Base-by-base conservation (phyloP, 2,888 invertebrate species). In the Esperia sulphurella region DNA sequence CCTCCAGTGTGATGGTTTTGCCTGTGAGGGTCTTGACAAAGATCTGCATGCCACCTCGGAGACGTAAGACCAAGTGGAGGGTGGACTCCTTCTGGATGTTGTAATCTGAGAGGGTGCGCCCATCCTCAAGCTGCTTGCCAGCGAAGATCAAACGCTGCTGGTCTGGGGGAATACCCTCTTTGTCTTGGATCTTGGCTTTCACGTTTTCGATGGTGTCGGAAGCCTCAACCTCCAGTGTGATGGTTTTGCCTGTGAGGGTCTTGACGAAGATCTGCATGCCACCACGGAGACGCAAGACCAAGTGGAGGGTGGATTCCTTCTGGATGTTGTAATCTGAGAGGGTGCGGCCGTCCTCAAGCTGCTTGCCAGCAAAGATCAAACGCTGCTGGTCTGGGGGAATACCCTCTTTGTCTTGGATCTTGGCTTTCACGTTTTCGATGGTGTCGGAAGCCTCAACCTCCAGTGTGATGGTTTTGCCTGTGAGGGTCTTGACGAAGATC, bases 131-230 rank as follows among this genome's bases (percentile, higher is more conserved):
- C 31, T 81, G 80, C 10, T 81, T 81, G 0, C 81, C 81, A 0
- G 81, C 81, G 1, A 81, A 81, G 43, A 81, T 81, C 0, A 81
- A 50, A 0, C 83, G 55, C 61, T 84, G 83, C 39, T 84, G 83
- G 56, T 84, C 83, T 52, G 80, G 80, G 0, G 80, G 80, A 1
- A 81, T 81, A 0, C 80, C 80, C 37, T 77, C 83, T 14, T 84
- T 84, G 41, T 84, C 83, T 14, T 84, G 83, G 1, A 84, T 84
- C 29, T 84, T 84, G 0, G 83, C 83, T 4, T 84, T 84, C 0
- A 84, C 84, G 67, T 84, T 83, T 9, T 84, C 83, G 13, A 84
- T 84, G 0, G 83, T 83, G 30, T 84, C 84, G 0, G 84, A 82
- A 0, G 84, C 47, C 7, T 84, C 84, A 0, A 81, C 81, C 1